phyloP scores from a whole-genome alignment of 2,113 vertebrate species.

The Ondatra zibethicus region DNA sequence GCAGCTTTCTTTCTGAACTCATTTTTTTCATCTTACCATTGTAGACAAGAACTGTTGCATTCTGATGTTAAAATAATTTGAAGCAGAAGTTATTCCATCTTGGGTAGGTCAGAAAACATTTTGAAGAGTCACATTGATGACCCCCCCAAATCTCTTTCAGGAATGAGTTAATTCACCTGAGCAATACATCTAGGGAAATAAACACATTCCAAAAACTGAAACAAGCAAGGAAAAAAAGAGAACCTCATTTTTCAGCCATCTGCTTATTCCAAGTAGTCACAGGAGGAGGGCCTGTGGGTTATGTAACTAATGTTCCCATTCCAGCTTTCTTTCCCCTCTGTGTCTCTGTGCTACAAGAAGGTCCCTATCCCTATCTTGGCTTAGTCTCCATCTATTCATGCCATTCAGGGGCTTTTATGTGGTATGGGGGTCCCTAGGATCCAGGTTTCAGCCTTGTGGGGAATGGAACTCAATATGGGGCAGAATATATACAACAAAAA shows the following conservation, averaged over 20 bases:
- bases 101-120: background rate
- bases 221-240: background rate
- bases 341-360: background rate
- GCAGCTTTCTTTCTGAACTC: background rate
- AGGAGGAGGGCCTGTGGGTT: constrained; percentile 33
- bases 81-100: background rate
- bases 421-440: background rate
- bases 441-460: background rate
- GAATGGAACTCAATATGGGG: background rate
- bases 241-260: constrained; percentile 63
- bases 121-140: background rate
- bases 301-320: background rate
- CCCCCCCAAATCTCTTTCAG: background rate
- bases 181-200: background rate
- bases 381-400: fast-evolving
- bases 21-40: background rate
- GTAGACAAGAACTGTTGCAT: background rate
- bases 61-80: background rate
- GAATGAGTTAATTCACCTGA: constrained; percentile 31
- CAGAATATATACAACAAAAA: background rate
- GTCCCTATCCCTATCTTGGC: no score
- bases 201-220: constrained; percentile 43
- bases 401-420: fast-evolving
- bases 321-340: background rate
- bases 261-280: constrained; percentile 53